Evolutionary conservation across 2,797 vertebrate genomes (phyloP).

Genomic region (Sebastes iracundus): DNA sequence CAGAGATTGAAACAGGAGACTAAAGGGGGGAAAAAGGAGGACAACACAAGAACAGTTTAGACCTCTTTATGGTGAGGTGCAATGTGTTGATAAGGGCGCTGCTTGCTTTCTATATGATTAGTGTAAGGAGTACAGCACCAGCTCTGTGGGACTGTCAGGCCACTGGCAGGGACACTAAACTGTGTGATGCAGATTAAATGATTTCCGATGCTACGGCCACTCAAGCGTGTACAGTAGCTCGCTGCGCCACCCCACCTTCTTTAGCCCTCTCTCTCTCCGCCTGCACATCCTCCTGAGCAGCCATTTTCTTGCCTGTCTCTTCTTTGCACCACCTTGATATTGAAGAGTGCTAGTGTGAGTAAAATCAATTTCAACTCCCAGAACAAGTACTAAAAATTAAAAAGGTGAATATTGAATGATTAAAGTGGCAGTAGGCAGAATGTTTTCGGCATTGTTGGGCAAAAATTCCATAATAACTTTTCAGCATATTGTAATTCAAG

Average conservation of each 20-base stretch:
- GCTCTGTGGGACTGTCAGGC: slow-evolving; percentile 59
- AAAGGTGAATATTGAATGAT: slow-evolving; percentile 1
- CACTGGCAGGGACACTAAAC: slow-evolving; percentile 64
- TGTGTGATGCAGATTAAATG: slow-evolving; percentile 82
- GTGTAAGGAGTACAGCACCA: slow-evolving; percentile 43
- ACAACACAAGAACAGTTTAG: slow-evolving; percentile 6
- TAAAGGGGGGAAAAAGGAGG: slow-evolving; percentile 11
- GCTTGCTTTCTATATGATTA: slow-evolving; percentile 42
- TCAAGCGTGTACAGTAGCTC: slow-evolving; percentile 53
- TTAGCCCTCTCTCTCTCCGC: slow-evolving; percentile 19
- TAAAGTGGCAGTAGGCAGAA: background rate
- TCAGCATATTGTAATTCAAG: no score
- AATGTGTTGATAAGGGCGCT: slow-evolving; percentile 40
- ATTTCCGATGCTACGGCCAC: slow-evolving; percentile 73
- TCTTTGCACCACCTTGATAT: slow-evolving; percentile 25
- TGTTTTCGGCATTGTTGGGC: no score
- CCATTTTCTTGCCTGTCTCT: slow-evolving; percentile 37
- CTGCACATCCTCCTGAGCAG: slow-evolving; percentile 21
- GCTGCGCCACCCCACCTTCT: slow-evolving; percentile 38
- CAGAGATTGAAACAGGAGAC: slow-evolving; percentile 46
- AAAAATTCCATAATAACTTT: no score
- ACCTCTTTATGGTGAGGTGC: slow-evolving; percentile 9
- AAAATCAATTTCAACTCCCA: background rate
- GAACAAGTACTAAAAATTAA: background rate
- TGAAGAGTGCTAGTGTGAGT: background rate